Evolutionary conservation across 2,888 invertebrate genomes (phyloP).

Genomic region (Gymnosoma rotundatum): DNA sequence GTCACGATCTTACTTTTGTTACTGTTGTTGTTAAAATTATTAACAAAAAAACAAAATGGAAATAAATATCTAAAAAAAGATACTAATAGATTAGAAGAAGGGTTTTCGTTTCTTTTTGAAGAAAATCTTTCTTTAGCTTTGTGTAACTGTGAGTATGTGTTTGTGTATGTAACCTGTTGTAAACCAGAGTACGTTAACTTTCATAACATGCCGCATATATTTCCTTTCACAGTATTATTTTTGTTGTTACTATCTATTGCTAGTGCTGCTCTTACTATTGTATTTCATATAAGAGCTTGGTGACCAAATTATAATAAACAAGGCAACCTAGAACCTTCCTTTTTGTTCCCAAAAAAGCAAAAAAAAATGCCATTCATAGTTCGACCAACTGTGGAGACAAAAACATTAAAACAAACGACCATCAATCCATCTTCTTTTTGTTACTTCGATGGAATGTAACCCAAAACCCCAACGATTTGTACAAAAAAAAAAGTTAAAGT

Average conservation of each 20-base stretch:
- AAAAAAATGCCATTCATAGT: constrained; percentile 36
- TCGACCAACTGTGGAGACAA: constrained; percentile 73
- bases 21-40: constrained; percentile 39
- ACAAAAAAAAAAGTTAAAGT: background rate
- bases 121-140: constrained; percentile 2
- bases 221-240: constrained; percentile 33
- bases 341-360: background rate
- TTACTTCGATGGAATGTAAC: constrained; percentile 52
- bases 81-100: constrained; percentile 65
- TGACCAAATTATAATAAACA: constrained; percentile 59
- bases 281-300: constrained; percentile 59
- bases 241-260: constrained; percentile 26
- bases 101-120: constrained; percentile 35
- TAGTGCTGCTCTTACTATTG: constrained; percentile 34
- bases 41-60: constrained; percentile 21
- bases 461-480: constrained; percentile 57
- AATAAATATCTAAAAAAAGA: constrained; percentile 37
- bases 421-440: constrained; percentile 61
- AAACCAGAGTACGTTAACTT: constrained; percentile 59
- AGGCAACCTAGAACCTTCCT: constrained; percentile 33
- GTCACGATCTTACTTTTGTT: constrained; percentile 64
- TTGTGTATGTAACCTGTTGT: constrained; percentile 25
- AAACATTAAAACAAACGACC: constrained; percentile 80
- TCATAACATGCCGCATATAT: constrained; percentile 64
- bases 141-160: background rate